Percentiles rank a stretch among this genome's conserved stretches.
These are phyloP conservation scores for Sepiola atlantica DNA, from an alignment of 2,888 invertebrate genomes.

Conservation along the genomic window DNA sequence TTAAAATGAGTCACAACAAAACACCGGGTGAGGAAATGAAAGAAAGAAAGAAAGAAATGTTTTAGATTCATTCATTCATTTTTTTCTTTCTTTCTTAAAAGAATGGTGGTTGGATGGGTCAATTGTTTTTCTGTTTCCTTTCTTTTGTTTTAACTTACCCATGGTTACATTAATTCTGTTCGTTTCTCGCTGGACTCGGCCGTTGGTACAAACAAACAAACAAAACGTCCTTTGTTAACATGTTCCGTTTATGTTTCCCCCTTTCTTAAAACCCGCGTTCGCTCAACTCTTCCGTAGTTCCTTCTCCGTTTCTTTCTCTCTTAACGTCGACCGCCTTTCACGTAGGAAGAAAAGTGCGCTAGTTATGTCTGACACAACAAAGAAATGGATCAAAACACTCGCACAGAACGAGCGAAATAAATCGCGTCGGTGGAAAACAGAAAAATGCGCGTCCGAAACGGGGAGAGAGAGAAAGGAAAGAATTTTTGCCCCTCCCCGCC, in stretches of 20 bases:
- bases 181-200: constrained; percentile 32
- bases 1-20: background rate
- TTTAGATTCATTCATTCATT: background rate
- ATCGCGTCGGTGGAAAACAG: too few relatives aligned
- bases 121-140: background rate
- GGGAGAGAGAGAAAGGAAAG: too few relatives aligned
- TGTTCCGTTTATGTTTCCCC: background rate
- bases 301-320: background rate
- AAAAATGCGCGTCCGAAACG: too few relatives aligned
- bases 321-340: background rate
- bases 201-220: constrained; percentile 32
- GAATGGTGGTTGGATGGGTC: too few relatives aligned
- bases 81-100: background rate
- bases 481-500: too few relatives aligned
- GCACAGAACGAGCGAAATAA: too few relatives aligned
- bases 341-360: background rate
- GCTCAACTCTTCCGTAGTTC: background rate
- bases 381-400: background rate
- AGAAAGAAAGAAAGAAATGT: background rate
- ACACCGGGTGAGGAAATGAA: background rate
- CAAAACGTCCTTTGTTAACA: constrained; percentile 20
- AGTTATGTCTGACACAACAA: constrained; percentile 13
- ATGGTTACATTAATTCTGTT: background rate
- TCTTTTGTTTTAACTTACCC: background rate
- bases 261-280: background rate